A percentile compares a stretch with the other conserved stretches of the same genome.
phyloP scores from a whole-genome alignment of 2,797 vertebrate genomes.

The Rhinatrema bivittatum region DNA sequence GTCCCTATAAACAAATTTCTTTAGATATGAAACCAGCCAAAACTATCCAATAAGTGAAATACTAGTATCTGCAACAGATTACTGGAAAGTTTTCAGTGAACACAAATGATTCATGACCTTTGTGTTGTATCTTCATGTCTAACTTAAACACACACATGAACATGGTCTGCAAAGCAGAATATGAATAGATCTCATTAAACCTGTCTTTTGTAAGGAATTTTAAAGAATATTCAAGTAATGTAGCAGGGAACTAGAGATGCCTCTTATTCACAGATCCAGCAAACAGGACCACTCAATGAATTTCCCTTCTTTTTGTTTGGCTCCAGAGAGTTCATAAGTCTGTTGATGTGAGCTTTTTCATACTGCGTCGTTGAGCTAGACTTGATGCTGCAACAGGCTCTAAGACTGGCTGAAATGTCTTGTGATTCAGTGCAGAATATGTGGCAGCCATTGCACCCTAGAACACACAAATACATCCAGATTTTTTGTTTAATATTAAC shows the following conservation, averaged over 20 bases:
- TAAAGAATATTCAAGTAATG: conserved; percentile 65
- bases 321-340: conserved; percentile 75
- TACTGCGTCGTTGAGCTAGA: conserved; percentile 90
- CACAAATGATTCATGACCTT: conserved; percentile 36
- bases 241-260: conserved; percentile 48
- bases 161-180: conserved; percentile 38
- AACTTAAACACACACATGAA: conserved; percentile 38
- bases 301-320: conserved; percentile 39
- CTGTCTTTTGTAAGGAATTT: conserved; percentile 41
- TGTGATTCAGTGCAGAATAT: conserved; percentile 88
- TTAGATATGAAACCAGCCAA: conserved; percentile 40
- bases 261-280: conserved; percentile 45
- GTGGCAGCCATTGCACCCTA: conserved; percentile 91
- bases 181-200: conserved; percentile 37
- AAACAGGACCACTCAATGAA: conserved; percentile 34
- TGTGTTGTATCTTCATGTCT: conserved; percentile 27
- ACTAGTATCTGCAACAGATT: conserved; percentile 45
- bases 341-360: conserved; percentile 95
- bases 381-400: conserved; percentile 94
- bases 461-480: background rate
- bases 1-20: conserved; percentile 36
- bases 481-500: too few species aligned
- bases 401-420: conserved; percentile 87
- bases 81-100: conserved; percentile 39
- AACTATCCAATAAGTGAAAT: conserved; percentile 29